These are phyloP conservation scores for Nephrotoma flavescens DNA, from an alignment of 2,888 invertebrate species.

Conservation along the genomic window DNA sequence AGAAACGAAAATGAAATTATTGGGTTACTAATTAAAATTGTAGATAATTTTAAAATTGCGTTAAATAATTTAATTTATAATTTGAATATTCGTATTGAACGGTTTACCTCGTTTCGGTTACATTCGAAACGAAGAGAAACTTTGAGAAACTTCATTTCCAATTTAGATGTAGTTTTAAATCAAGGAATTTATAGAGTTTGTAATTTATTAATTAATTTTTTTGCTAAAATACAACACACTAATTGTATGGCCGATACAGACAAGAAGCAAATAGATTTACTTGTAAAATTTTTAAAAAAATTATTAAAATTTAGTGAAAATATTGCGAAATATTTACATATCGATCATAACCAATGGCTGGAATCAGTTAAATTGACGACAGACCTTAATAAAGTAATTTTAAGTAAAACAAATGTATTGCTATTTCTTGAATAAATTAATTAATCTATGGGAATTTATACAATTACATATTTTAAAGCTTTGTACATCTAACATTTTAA, in stretches of 20 bases:
- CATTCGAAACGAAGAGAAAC: conserved; percentile 20
- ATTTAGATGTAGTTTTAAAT: neutral
- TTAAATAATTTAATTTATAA: conserved; percentile 18
- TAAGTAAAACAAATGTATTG: neutral
- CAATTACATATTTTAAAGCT: too few relatives aligned
- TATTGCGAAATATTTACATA: conserved; percentile 17
- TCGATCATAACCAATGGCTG: conserved; percentile 19
- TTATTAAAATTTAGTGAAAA: conserved; percentile 18
- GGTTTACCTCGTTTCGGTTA: conserved; percentile 16
- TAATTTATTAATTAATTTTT: neutral
- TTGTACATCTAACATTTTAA: too few relatives aligned
- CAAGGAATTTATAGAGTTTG: neutral
- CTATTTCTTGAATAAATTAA: neutral
- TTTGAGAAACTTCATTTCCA: conserved; percentile 12
- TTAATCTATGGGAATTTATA: too few relatives aligned
- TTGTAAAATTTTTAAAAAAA: conserved; percentile 18
- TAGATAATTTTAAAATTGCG: conserved; percentile 14
- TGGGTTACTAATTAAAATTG: conserved; percentile 13
- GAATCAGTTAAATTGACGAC: neutral
- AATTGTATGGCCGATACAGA: neutral
- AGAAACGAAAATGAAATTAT: conserved; percentile 20
- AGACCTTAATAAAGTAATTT: neutral
- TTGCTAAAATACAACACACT: neutral
- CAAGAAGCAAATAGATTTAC: neutral
- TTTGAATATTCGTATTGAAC: conserved; percentile 14